phyloP scores from a whole-genome alignment of 2,888 invertebrate genomes.

The Sicus ferrugineus region DNA sequence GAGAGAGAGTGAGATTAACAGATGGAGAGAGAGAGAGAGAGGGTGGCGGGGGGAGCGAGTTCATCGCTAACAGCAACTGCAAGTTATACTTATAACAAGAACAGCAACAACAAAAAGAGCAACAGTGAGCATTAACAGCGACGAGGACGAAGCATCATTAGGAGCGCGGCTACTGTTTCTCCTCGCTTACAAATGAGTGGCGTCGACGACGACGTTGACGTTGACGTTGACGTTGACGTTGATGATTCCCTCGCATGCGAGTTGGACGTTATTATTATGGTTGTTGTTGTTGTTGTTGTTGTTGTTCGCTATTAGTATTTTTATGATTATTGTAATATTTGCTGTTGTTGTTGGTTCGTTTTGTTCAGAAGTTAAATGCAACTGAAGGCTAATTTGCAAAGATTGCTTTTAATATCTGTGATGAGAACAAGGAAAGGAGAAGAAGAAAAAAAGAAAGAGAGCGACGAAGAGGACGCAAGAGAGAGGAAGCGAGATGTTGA shows the following conservation, averaged over 20 bases:
- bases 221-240: conserved; percentile 9
- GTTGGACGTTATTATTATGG: conserved; percentile 36
- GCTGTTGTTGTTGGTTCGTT: not conserved
- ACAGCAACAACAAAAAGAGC: conserved; percentile 3
- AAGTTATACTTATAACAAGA: not conserved
- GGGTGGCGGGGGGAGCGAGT: conserved; percentile 5
- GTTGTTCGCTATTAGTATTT: not conserved
- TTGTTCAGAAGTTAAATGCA: not conserved
- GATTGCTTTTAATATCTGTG: too few relatives aligned
- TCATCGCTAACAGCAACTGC: conserved; percentile 24
- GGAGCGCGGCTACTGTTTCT: not conserved
- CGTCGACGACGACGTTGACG: not conserved
- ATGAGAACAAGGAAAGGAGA: not conserved
- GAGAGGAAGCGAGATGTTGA: not conserved
- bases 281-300: conserved; percentile 3
- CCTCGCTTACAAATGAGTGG: not conserved
- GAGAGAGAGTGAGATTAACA: conserved; percentile 6
- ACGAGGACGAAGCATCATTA: conserved; percentile 1
- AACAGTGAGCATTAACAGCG: conserved; percentile 36
- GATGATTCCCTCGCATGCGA: conserved; percentile 41
- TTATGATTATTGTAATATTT: not conserved
- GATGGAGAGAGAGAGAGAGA: not conserved
- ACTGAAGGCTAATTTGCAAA: not conserved
- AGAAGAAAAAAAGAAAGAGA: not conserved
- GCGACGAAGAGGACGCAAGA: not conserved